Base-by-base conservation (phyloP, 2,888 invertebrate species). In the Torymus texanus region DNA sequence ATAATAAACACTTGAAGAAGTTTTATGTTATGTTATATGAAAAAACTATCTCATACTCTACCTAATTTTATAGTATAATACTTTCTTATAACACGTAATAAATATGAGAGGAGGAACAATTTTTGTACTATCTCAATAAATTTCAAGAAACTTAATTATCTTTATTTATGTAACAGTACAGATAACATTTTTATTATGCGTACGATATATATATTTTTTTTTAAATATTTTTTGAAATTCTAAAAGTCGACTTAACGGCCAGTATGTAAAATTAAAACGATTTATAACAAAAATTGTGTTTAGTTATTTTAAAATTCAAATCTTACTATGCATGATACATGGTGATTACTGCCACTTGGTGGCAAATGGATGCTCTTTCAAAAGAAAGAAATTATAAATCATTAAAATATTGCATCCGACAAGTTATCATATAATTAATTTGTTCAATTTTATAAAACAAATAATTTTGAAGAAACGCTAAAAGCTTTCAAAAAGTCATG, bases 301-400 rank as follows among this genome's bases (percentile, higher is more conserved):
- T 53, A 0, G 1, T 61, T 16, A 61, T 18, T 59, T 63, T 65
- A 63, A 41, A 41, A n/a, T 62, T 41, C 8, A 75, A 29, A 66
- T 61, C 51, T 24, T 41, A 16, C 58, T 72, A 65, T 12, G 62
- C 56, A 56, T 72, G 21, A 18, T 12, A 62, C 18, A n/a, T 68
- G 18, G 62, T 68, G 68, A 13, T n/a, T 70, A 77, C 24, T 73
- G 70, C 79, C 81, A 82, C 81, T 79, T 50, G 75, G 81, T 82
- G 81, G 81, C 79, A 80, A 76, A 76, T 16, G 59, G 18, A 11
- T 21, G 50, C 53, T 82, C 81, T 81, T 82, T 82, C 80, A 76
- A 75, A 80, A 72, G 75, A 80, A 81, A 81, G 82, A 82, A 79
- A 79, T 65, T 61, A 79, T 16, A 78, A 75, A 77, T 70, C 21